These are phyloP conservation scores for Hydropsyche betteni DNA, from an alignment of 2,888 invertebrate genomes.

Conservation along the genomic window DNA sequence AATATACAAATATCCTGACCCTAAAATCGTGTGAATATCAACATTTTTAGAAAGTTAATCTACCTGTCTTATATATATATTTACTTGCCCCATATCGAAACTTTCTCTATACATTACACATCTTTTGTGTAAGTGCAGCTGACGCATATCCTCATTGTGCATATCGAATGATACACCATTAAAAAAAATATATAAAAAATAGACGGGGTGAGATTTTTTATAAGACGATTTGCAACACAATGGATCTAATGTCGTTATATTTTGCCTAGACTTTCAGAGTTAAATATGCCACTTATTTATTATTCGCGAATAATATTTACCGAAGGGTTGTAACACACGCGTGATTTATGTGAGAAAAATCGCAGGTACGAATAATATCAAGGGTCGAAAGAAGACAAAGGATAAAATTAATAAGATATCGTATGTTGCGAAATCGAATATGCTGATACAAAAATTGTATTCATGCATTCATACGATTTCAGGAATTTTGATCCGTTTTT, in stretches of 20 bases:
- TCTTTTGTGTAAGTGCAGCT: conserved; percentile 12
- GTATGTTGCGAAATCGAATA: background rate
- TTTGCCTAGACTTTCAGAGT: background rate
- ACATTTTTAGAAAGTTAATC: background rate
- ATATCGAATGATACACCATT: conserved; percentile 27
- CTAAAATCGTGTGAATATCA: too few relatives aligned
- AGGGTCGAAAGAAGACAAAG: conserved; percentile 28
- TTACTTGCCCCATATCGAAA: conserved; percentile 50
- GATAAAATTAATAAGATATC: conserved; percentile 28
- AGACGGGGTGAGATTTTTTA: background rate
- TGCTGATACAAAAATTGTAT: conserved; percentile 17
- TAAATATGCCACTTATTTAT: conserved; percentile 28
- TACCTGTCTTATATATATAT: conserved; percentile 38
- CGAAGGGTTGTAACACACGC: background rate
- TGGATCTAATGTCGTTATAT: conserved; percentile 24
- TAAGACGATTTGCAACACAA: conserved; percentile 37
- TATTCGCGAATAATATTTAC: conserved; percentile 37
- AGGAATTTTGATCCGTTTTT: background rate
- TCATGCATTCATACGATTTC: conserved; percentile 21
- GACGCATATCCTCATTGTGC: conserved; percentile 16
- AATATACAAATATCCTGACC: background rate
- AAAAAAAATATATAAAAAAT: conserved; percentile 28
- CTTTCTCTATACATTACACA: background rate
- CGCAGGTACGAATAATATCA: conserved; percentile 12
- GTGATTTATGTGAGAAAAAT: conserved; percentile 26